phyloP scores from a whole-genome alignment of 2,888 invertebrate genomes.

The Steinernema carpocapsae region DNA sequence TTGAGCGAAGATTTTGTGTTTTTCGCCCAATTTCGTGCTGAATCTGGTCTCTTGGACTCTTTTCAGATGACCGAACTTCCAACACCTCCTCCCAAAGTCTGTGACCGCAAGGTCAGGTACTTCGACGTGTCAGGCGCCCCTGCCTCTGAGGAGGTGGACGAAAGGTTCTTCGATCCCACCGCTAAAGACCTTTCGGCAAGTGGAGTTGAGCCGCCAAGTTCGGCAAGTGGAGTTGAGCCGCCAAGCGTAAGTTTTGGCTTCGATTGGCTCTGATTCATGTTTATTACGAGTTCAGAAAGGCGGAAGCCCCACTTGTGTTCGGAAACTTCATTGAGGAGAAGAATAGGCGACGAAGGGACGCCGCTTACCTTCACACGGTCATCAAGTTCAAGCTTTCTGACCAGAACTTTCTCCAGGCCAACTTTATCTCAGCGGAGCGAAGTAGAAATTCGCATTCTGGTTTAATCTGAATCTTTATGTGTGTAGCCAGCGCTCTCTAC shows the following conservation, averaged over 20 bases:
- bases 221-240: constrained; percentile 51
- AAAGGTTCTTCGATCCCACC: constrained; percentile 56
- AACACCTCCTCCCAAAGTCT: constrained; percentile 39
- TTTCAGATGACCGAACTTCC: too few species aligned
- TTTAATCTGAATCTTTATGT: neutral
- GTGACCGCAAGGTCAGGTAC: constrained; percentile 47
- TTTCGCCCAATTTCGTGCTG: too few species aligned
- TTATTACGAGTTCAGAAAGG: constrained; percentile 43
- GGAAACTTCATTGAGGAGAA: constrained; percentile 48
- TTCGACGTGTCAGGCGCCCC: constrained; percentile 4
- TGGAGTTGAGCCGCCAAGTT: constrained; percentile 52
- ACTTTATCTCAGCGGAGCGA: constrained; percentile 29
- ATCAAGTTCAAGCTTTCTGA: constrained; percentile 53
- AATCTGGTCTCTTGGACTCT: too few species aligned
- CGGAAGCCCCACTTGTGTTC: constrained; percentile 51
- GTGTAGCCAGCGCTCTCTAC: neutral
- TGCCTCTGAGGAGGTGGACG: constrained; percentile 41
- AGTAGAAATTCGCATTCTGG: constrained; percentile 3
- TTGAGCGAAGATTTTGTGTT: too few species aligned
- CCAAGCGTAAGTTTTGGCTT: too few species aligned
- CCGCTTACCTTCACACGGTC: constrained; percentile 55
- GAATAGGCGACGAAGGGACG: constrained; percentile 53
- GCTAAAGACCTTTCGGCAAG: constrained; percentile 50
- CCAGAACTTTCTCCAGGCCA: constrained; percentile 4
- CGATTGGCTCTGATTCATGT: neutral